These are phyloP conservation scores for Pterobdella sp. DNA, from an alignment of 2,888 invertebrate genomes.

Conservation along the genomic window DNA sequence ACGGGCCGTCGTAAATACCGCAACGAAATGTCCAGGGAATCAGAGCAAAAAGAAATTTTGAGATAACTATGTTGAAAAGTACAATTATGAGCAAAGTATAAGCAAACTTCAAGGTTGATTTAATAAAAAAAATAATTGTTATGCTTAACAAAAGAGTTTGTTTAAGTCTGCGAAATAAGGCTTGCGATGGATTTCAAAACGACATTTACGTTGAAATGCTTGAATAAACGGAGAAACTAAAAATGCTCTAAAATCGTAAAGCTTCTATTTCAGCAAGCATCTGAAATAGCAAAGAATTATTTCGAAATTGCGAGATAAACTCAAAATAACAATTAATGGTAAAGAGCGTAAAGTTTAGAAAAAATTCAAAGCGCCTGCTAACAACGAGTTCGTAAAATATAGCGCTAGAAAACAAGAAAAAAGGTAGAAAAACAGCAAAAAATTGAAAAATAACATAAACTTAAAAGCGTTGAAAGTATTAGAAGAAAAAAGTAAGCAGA, in stretches of 20 bases:
- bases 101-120: not conserved
- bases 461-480: not conserved
- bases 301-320: not conserved
- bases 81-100: too few relatives aligned
- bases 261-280: not conserved
- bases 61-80: not conserved
- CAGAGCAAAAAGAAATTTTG: not conserved
- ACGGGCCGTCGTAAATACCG: not conserved
- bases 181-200: not conserved
- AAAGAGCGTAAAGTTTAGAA: not conserved
- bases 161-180: not conserved
- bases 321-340: constrained; percentile 1
- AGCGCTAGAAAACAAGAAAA: not conserved
- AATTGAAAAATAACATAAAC: not conserved
- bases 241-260: not conserved
- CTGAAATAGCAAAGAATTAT: constrained; percentile 1
- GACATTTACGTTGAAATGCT: not conserved
- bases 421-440: not conserved
- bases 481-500: not conserved
- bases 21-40: not conserved
- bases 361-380: not conserved
- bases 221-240: not conserved
- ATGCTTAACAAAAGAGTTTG: not conserved
- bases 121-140: not conserved
- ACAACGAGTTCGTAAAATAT: not conserved